Evolutionary conservation across 2,888 invertebrate species (phyloP).

Genomic region (Cetonia aurata): DNA sequence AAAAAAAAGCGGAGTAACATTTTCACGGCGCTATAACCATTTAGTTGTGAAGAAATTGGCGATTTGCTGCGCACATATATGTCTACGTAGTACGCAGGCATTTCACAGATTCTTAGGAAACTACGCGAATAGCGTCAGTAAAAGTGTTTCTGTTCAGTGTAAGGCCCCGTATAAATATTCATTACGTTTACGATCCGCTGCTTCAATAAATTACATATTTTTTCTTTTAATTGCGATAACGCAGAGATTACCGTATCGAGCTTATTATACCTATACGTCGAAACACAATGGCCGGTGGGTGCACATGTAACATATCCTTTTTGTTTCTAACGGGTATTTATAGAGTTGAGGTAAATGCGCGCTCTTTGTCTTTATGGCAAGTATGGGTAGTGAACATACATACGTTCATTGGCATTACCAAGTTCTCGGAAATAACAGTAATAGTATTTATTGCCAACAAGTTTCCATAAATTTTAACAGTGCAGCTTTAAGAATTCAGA

Average conservation of each 20-base stretch:
- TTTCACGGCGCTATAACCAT: constrained; percentile 12
- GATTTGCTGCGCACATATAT: neutral
- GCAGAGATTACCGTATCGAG: neutral
- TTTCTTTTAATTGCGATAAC: constrained; percentile 32
- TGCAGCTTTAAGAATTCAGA: no score
- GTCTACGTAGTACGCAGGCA: neutral
- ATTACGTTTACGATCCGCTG: constrained; percentile 30
- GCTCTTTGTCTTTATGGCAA: no score
- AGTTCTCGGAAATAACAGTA: no score
- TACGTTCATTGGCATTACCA: no score
- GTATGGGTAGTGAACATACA: no score
- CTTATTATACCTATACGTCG: no score
- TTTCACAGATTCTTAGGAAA: neutral
- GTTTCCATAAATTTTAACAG: no score
- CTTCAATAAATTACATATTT: constrained; percentile 31
- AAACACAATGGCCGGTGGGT: no score
- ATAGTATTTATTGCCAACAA: no score
- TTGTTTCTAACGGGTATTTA: no score
- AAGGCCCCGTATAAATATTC: constrained; percentile 22
- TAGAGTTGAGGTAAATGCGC: no score
- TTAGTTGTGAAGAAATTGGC: constrained; percentile 20
- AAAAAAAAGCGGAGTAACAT: constrained; percentile 4
- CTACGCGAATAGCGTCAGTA: neutral
- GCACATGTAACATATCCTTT: no score
- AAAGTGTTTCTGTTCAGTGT: constrained; percentile 24